Evolutionary conservation across 1,140 invertebrate species (phyloP).

Genomic region (Calycopis cecrops): DNA sequence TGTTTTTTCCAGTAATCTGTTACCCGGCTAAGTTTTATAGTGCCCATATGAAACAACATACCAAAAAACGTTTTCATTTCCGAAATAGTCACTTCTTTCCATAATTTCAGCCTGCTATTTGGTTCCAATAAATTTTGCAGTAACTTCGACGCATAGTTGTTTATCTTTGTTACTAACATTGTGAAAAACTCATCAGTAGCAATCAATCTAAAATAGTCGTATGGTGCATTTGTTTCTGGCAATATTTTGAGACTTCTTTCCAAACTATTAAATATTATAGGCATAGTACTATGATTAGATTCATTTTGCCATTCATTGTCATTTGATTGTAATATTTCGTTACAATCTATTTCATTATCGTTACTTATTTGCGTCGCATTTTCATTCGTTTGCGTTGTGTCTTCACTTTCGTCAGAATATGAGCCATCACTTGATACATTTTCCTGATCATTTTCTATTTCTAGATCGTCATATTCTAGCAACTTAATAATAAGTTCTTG

Average conservation of each 20-base stretch:
- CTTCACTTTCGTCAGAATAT: constrained; percentile 1
- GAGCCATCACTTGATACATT: not conserved
- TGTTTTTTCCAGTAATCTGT: constrained; percentile 26
- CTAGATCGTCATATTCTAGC: constrained; percentile 1
- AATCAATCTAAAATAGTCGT: constrained; percentile 17
- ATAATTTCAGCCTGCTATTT: constrained; percentile 18
- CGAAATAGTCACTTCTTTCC: constrained; percentile 23
- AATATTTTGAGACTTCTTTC: constrained; percentile 6
- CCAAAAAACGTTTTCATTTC: constrained; percentile 22
- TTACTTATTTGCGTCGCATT: too few relatives aligned
- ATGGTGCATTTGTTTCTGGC: constrained; percentile 14
- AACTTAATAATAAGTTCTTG: constrained; percentile 2
- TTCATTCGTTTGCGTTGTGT: not conserved
- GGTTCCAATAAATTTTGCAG: constrained; percentile 12
- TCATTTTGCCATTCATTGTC: not conserved
- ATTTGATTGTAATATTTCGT: not conserved
- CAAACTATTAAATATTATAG: not conserved
- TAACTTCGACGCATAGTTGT: constrained; percentile 22
- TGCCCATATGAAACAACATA: constrained; percentile 23
- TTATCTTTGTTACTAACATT: constrained; percentile 20
- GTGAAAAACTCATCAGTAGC: constrained; percentile 19
- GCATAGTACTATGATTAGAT: not conserved
- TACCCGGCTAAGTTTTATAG: constrained; percentile 20
- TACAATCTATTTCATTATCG: too few relatives aligned
- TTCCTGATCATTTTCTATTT: not conserved